Base-by-base conservation (phyloP, 2,113 vertebrate species). In the Carollia perspicillata region DNA sequence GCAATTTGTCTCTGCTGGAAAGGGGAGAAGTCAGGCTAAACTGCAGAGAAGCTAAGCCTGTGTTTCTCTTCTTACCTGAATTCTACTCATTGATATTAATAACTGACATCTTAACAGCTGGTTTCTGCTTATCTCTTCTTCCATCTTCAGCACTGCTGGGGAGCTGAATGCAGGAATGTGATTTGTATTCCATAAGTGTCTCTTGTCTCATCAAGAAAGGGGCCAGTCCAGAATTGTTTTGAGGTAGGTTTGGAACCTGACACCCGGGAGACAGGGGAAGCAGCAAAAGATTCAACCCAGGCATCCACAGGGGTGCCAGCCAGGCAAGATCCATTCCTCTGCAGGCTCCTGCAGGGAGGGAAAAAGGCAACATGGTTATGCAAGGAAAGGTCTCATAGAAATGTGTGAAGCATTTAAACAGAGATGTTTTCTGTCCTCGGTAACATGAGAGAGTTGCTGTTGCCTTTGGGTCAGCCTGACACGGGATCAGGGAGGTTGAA, bases 191-290 rank as follows among this genome's bases (percentile, higher is more conserved):
- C 10, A 0, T 79, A 63, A 66, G n/a, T 60, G 78, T 95, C 37
- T 84, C 77, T 84, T 92, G 87, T 85, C 79, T 97, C 95, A 89
- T 94, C 94, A 96, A 66, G 95, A 96, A 96, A 94, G 83, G 66
- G 83, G 53, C 42, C 80, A 77, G 93, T 86, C 79, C 47, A 78
- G 68, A 63, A 83, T 84, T 68, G 66, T 87, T 89, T 81, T 88
- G 63, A 58, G 90, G 63, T 97, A 66, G 37, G 65, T 90, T 94
- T 96, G 93, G 95, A 97, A 90, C 47, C 63, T 89, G 80, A 86
- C 75, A 85, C 23, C 68, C 89, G 51, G n/a, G 72, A 96, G 51
- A 74, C 88, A 51, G 16, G 60, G 74, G 11, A 16, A 71, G 79
- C 91, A 84, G 77, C 30, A 94, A 81, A 97, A 69, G 69, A 96